Base-by-base conservation (phyloP, 2,888 invertebrate genomes). In the Agrypnus murinus region DNA sequence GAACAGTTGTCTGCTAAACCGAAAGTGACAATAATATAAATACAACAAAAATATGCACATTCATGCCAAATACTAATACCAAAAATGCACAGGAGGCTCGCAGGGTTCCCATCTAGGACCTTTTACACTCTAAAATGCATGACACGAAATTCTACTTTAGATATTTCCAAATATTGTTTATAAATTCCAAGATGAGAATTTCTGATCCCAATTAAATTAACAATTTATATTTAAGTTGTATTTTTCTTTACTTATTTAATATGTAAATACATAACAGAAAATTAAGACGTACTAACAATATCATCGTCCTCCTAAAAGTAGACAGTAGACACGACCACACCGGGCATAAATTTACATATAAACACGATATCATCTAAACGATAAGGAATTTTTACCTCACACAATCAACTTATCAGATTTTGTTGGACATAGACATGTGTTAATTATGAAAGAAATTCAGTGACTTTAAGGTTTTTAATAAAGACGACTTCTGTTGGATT, bases 321-420 rank as follows among this genome's bases (percentile, higher is more conserved):
- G 38, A 40, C 45, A 43, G 46, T 45, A n/a, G 45, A 55, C 55
- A 19, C 36, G 55, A 55, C 60, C 45, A 46, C 55, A 55, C 60
- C 60, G 32, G 46, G 31, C 66, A 59, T 65, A 59, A 46, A 66
- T 66, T 66, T 38, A 40, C 66, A 66, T 66, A 65, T 38, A 55
- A 36, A 65, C 25, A 17, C 17, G 50, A 64, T 60, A 60, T 40
- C 32, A 64, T 50, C 17, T n/a, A 6, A 15, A 25, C 15, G 64
- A 64, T 64, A 64, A 53, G 36, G 48, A 40, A 32, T 64, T 50
- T 32, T 64, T 53, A 15, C 19, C 36, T 8, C 19, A 36, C 34
- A 50, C 34, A 66, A 40, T 46, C 46, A 17, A 12, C 48, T 59
- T 66, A 66, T 66, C 66, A 58, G 66, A 66, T 66, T 48, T 48